Percentiles rank a stretch among this genome's conserved stretches.
Evolutionary conservation across 2,888 invertebrate species (phyloP).

Genomic region (Leucophenga montana): DNA sequence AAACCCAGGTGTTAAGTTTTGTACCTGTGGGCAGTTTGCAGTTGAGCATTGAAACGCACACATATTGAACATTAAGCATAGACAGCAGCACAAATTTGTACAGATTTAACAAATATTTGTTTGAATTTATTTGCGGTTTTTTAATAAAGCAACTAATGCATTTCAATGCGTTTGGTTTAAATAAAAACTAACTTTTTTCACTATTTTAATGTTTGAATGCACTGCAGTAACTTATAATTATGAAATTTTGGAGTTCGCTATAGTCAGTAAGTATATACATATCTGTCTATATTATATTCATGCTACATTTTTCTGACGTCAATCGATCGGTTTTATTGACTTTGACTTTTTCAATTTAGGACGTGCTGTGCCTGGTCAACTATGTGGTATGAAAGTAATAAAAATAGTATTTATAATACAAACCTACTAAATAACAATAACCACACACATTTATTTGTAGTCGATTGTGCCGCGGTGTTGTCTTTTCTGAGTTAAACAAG

Average conservation of each 20-base stretch:
- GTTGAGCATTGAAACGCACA: no score
- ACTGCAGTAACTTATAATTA: no score
- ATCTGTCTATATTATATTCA: constrained; percentile 15
- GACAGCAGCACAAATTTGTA: no score
- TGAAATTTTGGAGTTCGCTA: neutral
- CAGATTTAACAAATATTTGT: no score
- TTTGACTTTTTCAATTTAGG: constrained; percentile 13
- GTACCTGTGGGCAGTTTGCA: no score
- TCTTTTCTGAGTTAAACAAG: neutral
- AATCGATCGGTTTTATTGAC: constrained; percentile 57
- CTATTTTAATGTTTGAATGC: no score
- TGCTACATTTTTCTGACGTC: constrained; percentile 54
- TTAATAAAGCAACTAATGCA: no score
- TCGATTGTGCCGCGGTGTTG: neutral
- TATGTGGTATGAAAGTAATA: neutral
- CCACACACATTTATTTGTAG: constrained; percentile 44
- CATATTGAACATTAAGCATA: no score
- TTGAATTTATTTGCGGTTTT: no score
- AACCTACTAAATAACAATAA: neutral
- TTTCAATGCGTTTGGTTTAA: no score
- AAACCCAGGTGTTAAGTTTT: no score
- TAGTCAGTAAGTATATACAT: neutral
- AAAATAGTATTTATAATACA: neutral
- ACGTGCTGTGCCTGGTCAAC: neutral
- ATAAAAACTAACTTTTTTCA: no score